Percentiles rank a stretch among this genome's conserved stretches.
phyloP scores from a whole-genome alignment of 1,140 invertebrate species.

The Proales similis region DNA sequence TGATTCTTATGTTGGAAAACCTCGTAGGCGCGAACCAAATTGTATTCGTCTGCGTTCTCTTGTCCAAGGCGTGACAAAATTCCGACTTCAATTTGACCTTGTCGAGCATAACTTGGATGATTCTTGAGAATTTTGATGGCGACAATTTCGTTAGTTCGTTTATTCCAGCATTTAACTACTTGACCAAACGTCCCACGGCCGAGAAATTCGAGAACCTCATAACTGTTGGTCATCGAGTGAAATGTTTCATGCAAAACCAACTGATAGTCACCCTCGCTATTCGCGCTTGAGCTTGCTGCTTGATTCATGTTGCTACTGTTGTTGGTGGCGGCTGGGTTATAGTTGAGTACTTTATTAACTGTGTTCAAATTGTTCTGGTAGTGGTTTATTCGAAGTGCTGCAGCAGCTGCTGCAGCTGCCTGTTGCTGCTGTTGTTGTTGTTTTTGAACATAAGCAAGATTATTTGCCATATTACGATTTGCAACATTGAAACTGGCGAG shows the following conservation, averaged over 20 bases:
- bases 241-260: constrained; percentile 95
- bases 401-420: constrained; percentile 9
- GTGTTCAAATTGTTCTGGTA: not conserved
- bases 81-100: constrained; percentile 95
- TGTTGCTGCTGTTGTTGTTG: constrained; percentile 9
- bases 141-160: constrained; percentile 98
- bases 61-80: constrained; percentile 92
- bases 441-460: not conserved
- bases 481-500: no score
- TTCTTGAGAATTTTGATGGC: constrained; percentile 99
- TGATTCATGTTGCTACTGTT: constrained; percentile 26
- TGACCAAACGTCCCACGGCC: constrained; percentile 97
- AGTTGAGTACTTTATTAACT: not conserved
- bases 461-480: no score
- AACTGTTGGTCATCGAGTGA: constrained; percentile 77
- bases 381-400: not conserved
- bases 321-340: not conserved
- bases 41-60: constrained; percentile 95
- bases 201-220: constrained; percentile 95
- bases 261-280: constrained; percentile 87
- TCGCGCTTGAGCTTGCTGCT: constrained; percentile 30
- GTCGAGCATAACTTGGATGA: constrained; percentile 93
- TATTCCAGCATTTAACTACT: constrained; percentile 97
- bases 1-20: constrained; percentile 99
- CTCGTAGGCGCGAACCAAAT: constrained; percentile 98